Percentiles rank a stretch among this genome's conserved stretches.
phyloP scores from a whole-genome alignment of 1,140 invertebrate species.

The Pachypsylla venusta region DNA sequence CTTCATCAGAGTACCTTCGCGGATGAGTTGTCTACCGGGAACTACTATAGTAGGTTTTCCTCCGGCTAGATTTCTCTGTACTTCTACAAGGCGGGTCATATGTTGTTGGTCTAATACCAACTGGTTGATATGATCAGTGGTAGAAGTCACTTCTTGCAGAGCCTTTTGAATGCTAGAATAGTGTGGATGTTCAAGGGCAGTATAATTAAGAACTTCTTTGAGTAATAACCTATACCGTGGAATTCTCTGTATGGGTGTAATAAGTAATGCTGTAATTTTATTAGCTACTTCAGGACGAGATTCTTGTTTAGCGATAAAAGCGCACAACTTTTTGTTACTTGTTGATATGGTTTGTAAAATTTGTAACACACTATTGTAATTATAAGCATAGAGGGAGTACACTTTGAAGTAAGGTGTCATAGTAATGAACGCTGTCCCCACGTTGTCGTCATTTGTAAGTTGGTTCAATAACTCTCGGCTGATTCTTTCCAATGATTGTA shows the following conservation, averaged over 20 bases:
- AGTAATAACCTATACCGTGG: slow-evolving; percentile 57
- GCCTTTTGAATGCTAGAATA: slow-evolving; percentile 34
- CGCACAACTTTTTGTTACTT: slow-evolving; percentile 39
- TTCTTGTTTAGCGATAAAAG: slow-evolving; percentile 48
- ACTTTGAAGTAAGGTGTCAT: slow-evolving; percentile 61
- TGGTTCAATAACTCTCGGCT: slow-evolving; percentile 49
- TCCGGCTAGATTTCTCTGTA: slow-evolving; percentile 45
- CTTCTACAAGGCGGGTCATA: slow-evolving; percentile 45
- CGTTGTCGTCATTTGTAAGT: slow-evolving; percentile 40
- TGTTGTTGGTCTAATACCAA: slow-evolving; percentile 55
- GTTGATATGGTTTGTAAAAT: slow-evolving; percentile 41
- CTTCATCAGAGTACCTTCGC: slow-evolving; percentile 50
- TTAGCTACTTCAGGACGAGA: slow-evolving; percentile 48
- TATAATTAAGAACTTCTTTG: slow-evolving; percentile 48
- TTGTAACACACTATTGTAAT: slow-evolving; percentile 44
- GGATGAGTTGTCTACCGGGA: slow-evolving; percentile 50
- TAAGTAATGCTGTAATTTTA: slow-evolving; percentile 52
- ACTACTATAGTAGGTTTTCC: slow-evolving; percentile 45
- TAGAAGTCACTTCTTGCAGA: slow-evolving; percentile 45
- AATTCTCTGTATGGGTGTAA: slow-evolving; percentile 58
- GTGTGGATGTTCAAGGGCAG: slow-evolving; percentile 26
- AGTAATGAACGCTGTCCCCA: slow-evolving; percentile 48
- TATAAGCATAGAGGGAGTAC: slow-evolving; percentile 61
- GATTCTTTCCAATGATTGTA: slow-evolving; percentile 52
- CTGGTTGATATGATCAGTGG: slow-evolving; percentile 52